Evolutionary conservation across 2,888 invertebrate species (phyloP).

Genomic region (Fragum sueziense): DNA sequence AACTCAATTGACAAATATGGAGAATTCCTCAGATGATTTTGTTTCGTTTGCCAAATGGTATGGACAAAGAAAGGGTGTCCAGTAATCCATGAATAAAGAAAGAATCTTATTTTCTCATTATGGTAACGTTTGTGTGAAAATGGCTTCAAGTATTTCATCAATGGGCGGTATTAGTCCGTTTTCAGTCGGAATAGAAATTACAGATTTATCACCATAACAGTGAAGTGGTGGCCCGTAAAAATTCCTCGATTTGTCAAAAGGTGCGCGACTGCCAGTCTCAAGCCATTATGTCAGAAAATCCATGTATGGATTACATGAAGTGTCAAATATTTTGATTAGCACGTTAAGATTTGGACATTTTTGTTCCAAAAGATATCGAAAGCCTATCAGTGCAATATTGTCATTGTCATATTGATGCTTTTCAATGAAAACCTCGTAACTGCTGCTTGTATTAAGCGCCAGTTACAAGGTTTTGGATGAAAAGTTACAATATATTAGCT

Average conservation of each 20-base stretch:
- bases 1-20: no score
- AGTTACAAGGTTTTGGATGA: no score
- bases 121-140: slow-evolving; percentile 17
- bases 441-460: no score
- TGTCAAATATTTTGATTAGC: neutral
- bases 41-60: neutral
- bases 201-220: slow-evolving; percentile 50
- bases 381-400: no score
- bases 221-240: slow-evolving; percentile 36
- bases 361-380: no score
- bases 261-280: neutral
- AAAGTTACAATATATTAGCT: no score
- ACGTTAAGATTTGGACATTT: neutral
- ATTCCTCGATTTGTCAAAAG: slow-evolving; percentile 57
- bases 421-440: no score
- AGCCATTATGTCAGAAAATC: slow-evolving; percentile 1
- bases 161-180: slow-evolving; percentile 2
- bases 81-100: slow-evolving; percentile 10
- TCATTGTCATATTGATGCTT: no score
- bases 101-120: slow-evolving; percentile 19
- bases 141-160: slow-evolving; percentile 12
- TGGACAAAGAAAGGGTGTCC: neutral
- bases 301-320: neutral
- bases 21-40: neutral
- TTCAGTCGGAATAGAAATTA: slow-evolving; percentile 23